These are phyloP conservation scores for Baccha elongata DNA, from an alignment of 2,888 invertebrate genomes.

Conservation along the genomic window DNA sequence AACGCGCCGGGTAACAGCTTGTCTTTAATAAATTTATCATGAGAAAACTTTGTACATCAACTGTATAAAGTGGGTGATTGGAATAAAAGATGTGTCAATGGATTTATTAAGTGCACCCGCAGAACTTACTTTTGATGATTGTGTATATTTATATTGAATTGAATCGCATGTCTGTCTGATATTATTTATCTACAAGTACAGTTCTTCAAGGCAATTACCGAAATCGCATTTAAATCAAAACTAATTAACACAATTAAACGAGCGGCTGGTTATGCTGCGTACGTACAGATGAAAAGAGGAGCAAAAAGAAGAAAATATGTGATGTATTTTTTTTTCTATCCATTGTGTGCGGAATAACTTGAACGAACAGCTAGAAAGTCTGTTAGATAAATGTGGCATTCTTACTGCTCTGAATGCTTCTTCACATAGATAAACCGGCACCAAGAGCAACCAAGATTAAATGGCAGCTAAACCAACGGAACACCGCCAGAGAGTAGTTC, in stretches of 20 bases:
- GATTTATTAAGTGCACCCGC: slow-evolving; percentile 53
- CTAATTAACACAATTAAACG: slow-evolving; percentile 62
- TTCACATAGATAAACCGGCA: slow-evolving; percentile 48
- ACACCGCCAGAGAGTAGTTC: slow-evolving; percentile 51
- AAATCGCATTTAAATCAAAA: slow-evolving; percentile 55
- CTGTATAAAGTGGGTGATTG: slow-evolving; percentile 25
- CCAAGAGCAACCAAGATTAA: slow-evolving; percentile 28
- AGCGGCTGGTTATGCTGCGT: slow-evolving; percentile 33
- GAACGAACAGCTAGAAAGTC: slow-evolving; percentile 70
- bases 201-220: slow-evolving; percentile 49
- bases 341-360: slow-evolving; percentile 59
- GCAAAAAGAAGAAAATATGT: slow-evolving; percentile 20
- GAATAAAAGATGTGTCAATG: slow-evolving; percentile 65
- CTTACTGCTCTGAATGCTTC: slow-evolving; percentile 68
- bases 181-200: slow-evolving; percentile 25
- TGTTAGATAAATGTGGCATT: slow-evolving; percentile 59
- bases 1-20: too few species aligned
- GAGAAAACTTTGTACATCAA: not conserved
- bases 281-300: slow-evolving; percentile 2
- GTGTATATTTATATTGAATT: slow-evolving; percentile 21
- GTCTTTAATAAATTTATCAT: not conserved
- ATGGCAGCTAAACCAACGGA: slow-evolving; percentile 61
- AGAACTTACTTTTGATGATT: slow-evolving; percentile 26
- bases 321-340: slow-evolving; percentile 28
- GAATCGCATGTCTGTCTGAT: slow-evolving; percentile 38